phyloP scores from a whole-genome alignment of 2,888 invertebrate genomes.

The Nasonia oneida region DNA sequence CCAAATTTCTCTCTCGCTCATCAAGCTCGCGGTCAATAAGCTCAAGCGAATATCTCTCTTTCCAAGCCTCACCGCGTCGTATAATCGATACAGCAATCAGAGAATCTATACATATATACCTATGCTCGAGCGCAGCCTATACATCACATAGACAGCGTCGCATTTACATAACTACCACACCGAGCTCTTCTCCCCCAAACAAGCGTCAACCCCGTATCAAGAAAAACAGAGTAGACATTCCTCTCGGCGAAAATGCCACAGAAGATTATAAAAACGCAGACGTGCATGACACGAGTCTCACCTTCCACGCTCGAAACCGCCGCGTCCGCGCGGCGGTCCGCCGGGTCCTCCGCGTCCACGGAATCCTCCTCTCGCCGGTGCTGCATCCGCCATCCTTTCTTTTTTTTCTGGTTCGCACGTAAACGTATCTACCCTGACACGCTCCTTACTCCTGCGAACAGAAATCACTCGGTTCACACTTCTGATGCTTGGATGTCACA shows the following conservation, averaged over 20 bases:
- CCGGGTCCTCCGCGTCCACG: constrained; percentile 69
- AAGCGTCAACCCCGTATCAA: not conserved
- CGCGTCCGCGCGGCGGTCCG: constrained; percentile 75
- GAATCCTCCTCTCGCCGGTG: constrained; percentile 65
- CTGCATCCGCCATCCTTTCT: constrained; percentile 67
- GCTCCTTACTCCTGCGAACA: not conserved
- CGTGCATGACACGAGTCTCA: constrained; percentile 27
- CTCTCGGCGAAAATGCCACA: not conserved
- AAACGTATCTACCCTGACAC: not conserved
- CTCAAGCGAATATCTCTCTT: not conserved
- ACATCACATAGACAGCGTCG: not conserved
- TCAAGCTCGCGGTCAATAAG: not conserved
- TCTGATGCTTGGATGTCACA: not conserved
- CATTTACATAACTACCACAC: not conserved
- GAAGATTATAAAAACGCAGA: not conserved
- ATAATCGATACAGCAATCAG: not conserved
- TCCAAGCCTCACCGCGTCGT: not conserved
- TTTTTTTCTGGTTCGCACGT: constrained; percentile 20
- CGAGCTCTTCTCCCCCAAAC: not conserved
- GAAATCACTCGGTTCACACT: not conserved
- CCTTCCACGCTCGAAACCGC: constrained; percentile 74
- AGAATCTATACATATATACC: not conserved
- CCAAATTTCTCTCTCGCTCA: not conserved
- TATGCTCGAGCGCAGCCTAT: not conserved
- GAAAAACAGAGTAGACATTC: not conserved